Evolutionary conservation across 2,888 invertebrate species (phyloP).

Genomic region (Drosophila longiperda): DNA sequence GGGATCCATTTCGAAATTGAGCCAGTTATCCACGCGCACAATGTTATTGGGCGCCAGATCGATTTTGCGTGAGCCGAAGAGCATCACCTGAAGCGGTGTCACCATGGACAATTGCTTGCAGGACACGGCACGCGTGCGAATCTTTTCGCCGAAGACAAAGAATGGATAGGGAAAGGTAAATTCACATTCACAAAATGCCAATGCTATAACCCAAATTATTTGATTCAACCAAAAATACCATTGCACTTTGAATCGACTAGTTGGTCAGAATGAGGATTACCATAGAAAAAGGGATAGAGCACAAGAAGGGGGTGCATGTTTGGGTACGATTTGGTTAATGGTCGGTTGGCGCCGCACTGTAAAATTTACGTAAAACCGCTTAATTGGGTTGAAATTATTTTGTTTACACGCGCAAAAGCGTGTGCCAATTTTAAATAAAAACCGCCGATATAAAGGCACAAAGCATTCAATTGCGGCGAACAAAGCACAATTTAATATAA

Average conservation of each 20-base stretch:
- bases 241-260: slow-evolving; percentile 51
- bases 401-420: slow-evolving; percentile 56
- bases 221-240: slow-evolving; percentile 67
- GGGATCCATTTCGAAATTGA: slow-evolving; percentile 94
- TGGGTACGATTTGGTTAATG: slow-evolving; percentile 41
- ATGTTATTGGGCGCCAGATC: slow-evolving; percentile 87
- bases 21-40: slow-evolving; percentile 96
- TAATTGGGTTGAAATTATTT: slow-evolving; percentile 74
- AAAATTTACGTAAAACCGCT: slow-evolving; percentile 67
- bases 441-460: slow-evolving; percentile 58
- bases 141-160: slow-evolving; percentile 99
- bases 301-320: background rate
- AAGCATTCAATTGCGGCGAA: slow-evolving; percentile 53
- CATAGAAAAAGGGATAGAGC: background rate
- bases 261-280: slow-evolving; percentile 1
- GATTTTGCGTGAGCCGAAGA: slow-evolving; percentile 95
- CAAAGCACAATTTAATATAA: slow-evolving; percentile 34
- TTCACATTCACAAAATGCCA: slow-evolving; percentile 38
- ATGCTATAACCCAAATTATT: slow-evolving; percentile 64
- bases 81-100: slow-evolving; percentile 94
- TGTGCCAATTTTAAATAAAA: slow-evolving; percentile 35
- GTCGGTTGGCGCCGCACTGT: slow-evolving; percentile 46
- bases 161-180: slow-evolving; percentile 94
- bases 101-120: slow-evolving; percentile 99
- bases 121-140: slow-evolving; percentile 96